Evolutionary conservation across 2,113 vertebrate genomes (phyloP).

Genomic region (Crotalus tigris): DNA sequence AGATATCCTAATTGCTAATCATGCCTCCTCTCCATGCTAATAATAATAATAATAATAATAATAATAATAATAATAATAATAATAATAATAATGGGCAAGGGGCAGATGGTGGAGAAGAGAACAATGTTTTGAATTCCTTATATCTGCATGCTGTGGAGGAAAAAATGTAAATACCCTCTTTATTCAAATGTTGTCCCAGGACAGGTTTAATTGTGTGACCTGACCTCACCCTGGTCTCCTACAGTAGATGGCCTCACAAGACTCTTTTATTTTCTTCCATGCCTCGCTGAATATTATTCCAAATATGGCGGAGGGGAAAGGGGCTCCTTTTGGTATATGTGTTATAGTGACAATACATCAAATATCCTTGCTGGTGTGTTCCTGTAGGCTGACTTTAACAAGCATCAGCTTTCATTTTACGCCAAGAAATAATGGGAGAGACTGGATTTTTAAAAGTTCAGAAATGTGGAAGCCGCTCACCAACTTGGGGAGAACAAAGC

Average conservation of each 20-base stretch:
- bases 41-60: no score
- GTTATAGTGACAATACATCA: not conserved
- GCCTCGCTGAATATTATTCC: not conserved
- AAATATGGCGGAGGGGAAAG: not conserved
- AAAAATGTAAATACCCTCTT: conserved; percentile 1
- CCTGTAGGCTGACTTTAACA: not conserved
- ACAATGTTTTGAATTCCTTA: not conserved
- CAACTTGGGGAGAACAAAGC: no score
- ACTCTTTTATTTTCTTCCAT: not conserved
- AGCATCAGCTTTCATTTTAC: not conserved
- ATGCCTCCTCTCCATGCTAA: not conserved
- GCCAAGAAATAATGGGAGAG: no score
- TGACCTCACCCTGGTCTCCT: not conserved
- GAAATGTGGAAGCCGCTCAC: not conserved
- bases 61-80: no score
- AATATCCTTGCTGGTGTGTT: not conserved
- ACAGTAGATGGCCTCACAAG: not conserved
- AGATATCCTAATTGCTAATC: not conserved
- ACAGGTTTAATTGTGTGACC: not conserved
- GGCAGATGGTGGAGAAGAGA: not conserved
- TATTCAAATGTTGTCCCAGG: conserved; percentile 1
- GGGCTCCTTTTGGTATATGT: not conserved
- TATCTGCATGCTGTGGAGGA: no score
- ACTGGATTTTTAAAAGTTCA: not conserved
- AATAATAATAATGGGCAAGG: no score